Base-by-base conservation (phyloP, 2,888 invertebrate species). In the Pyrrhia umbra region DNA sequence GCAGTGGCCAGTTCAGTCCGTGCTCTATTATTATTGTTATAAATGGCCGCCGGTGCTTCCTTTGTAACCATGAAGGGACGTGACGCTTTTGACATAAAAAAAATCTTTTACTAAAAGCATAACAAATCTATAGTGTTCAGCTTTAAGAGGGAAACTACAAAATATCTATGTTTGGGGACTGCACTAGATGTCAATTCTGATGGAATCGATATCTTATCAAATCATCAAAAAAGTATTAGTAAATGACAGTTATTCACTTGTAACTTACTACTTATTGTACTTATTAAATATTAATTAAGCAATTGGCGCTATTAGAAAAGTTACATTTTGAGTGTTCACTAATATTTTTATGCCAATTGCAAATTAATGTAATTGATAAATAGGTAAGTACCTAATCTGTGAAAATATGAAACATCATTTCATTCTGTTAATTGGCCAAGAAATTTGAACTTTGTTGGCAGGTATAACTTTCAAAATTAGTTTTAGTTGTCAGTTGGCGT, bases 391-490 rank as follows among this genome's bases (percentile, higher is more conserved):
- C 27, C n/a, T 23, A 49, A 20, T 23, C 46, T 57, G 50, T 25
- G 15, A 50, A 42, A 67, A 43, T 30, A 60, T 27, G 2, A n/a
- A 23, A 21, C 37, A 65, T 43, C 34, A 25, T 67, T 50, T 25
- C 9, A 66, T 67, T 66, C 47, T 21, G 43, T 68, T 76, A 73
- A 80, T 67, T 67, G 58, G 52, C 8, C 52, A 59, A 58, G 58
- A 69, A 75, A 68, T 71, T 75, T 55, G 64, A 68, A 63, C 57
- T 68, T 59, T 59, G 49, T 56, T 56, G 56, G 16, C 43, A 62
- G 61, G 52, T 70, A 72, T 80, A 75, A 70, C 58, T 58, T 78
- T 62, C 9, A 68, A 72, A 70, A 80, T 80, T 68, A 72, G 66
- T 77, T 70, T 62, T 59, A 61, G 45, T 57, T 78, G 75, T 72